Percentiles rank a stretch among this genome's conserved stretches.
Evolutionary conservation across 2,888 invertebrate species (phyloP).

Genomic region (Sphecodes monilicornis): DNA sequence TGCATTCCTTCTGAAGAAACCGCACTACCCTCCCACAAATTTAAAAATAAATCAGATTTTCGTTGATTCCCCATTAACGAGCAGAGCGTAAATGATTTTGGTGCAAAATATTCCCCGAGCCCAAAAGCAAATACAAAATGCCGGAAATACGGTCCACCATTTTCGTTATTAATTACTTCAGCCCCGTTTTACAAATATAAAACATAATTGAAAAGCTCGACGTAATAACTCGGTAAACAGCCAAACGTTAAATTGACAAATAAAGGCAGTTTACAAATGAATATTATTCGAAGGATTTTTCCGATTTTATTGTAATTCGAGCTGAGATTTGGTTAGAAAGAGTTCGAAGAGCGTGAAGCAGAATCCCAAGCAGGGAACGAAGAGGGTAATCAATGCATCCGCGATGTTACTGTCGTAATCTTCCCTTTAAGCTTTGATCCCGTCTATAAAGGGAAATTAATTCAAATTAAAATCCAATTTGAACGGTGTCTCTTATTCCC

Average conservation of each 20-base stretch:
- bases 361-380: slow-evolving; percentile 31
- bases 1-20: background rate
- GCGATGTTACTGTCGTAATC: slow-evolving; percentile 63
- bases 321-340: slow-evolving; percentile 18
- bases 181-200: too few species aligned
- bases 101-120: background rate
- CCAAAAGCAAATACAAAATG: background rate
- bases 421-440: slow-evolving; percentile 53
- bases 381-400: slow-evolving; percentile 58
- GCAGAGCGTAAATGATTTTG: too few species aligned
- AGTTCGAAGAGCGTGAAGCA: slow-evolving; percentile 1
- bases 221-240: too few species aligned
- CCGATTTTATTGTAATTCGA: background rate
- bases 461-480: slow-evolving; percentile 74
- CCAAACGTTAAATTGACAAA: background rate
- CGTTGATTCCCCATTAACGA: too few species aligned
- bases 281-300: background rate
- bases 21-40: too few species aligned
- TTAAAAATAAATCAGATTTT: too few species aligned
- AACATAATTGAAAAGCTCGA: too few species aligned
- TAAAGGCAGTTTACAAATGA: background rate
- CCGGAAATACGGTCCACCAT: too few species aligned
- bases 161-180: too few species aligned
- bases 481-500: slow-evolving; percentile 58
- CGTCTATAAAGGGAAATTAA: slow-evolving; percentile 70